These are phyloP conservation scores for Muricea muricata DNA, from an alignment of 92 coral and sea anemone species.

Conservation along the genomic window DNA sequence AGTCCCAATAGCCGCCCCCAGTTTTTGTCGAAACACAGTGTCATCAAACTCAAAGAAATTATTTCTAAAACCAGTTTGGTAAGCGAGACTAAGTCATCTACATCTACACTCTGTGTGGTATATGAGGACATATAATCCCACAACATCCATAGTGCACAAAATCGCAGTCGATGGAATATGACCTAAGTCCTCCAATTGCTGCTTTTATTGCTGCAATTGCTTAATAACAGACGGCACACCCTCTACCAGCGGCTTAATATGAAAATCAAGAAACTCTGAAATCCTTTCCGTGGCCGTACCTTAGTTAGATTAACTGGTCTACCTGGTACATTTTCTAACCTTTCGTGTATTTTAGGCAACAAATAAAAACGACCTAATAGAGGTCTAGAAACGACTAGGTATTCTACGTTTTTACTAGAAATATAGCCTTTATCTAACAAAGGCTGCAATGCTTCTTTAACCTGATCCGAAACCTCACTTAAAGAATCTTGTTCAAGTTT, in stretches of 20 bases:
- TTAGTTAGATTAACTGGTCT: constrained; percentile 47
- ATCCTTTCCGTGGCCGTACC: constrained; percentile 4
- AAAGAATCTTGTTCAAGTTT: constrained; percentile 19
- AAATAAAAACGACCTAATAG: constrained; percentile 59
- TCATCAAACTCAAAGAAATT: background rate
- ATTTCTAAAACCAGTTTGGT: background rate
- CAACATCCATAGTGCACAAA: background rate
- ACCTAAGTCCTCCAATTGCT: background rate
- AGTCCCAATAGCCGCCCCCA: background rate
- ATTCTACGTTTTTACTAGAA: background rate
- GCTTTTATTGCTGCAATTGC: constrained; percentile 43
- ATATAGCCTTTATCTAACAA: background rate
- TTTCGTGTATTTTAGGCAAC: constrained; percentile 59
- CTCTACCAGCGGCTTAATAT: constrained; percentile 37
- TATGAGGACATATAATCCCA: background rate
- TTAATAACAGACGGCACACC: constrained; percentile 54
- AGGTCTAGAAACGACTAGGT: background rate
- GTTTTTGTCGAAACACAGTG: background rate
- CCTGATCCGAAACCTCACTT: constrained; percentile 7
- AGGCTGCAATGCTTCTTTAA: constrained; percentile 1
- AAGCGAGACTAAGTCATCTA: background rate
- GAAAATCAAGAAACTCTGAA: constrained; percentile 10
- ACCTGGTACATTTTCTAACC: constrained; percentile 48
- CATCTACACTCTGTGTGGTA: background rate
- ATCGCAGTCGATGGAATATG: background rate